phyloP scores from a whole-genome alignment of 2,888 invertebrate species.

The Acanthococcus lagerstroemiae region DNA sequence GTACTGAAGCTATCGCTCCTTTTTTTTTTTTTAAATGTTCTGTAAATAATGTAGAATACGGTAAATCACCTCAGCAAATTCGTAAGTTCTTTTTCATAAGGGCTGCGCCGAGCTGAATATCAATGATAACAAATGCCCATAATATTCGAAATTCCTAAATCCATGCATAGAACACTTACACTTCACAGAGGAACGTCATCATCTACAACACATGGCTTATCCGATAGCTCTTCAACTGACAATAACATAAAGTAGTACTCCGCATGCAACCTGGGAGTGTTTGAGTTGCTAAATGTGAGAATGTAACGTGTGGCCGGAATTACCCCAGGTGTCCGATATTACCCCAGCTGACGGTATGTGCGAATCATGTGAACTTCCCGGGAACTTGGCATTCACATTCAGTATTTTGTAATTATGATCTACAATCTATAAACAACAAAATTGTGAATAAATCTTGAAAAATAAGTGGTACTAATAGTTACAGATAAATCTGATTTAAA shows the following conservation, averaged over 20 bases:
- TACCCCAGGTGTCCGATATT: too few species aligned
- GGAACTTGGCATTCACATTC: constrained; percentile 11
- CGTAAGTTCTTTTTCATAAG: too few species aligned
- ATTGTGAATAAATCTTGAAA: too few species aligned
- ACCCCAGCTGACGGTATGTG: constrained; percentile 18
- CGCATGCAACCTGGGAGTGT: not conserved
- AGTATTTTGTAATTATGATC: constrained; percentile 7
- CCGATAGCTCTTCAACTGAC: not conserved
- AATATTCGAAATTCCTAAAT: not conserved
- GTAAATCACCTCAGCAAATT: not conserved
- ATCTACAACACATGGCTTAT: too few species aligned
- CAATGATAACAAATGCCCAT: too few species aligned
- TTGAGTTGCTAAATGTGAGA: not conserved
- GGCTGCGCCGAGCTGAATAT: too few species aligned
- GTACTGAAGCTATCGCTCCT: not conserved
- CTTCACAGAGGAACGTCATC: not conserved
- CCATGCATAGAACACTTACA: not conserved
- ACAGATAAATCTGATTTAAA: too few species aligned
- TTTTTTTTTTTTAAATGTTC: not conserved
- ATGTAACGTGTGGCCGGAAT: not conserved
- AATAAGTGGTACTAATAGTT: too few species aligned
- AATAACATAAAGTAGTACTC: not conserved
- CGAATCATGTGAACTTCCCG: not conserved
- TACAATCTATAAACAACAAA: constrained; percentile 16
- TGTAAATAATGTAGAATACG: not conserved